phyloP scores from a whole-genome alignment of 2,113 vertebrate genomes.

The Marcusenius ussheri region DNA sequence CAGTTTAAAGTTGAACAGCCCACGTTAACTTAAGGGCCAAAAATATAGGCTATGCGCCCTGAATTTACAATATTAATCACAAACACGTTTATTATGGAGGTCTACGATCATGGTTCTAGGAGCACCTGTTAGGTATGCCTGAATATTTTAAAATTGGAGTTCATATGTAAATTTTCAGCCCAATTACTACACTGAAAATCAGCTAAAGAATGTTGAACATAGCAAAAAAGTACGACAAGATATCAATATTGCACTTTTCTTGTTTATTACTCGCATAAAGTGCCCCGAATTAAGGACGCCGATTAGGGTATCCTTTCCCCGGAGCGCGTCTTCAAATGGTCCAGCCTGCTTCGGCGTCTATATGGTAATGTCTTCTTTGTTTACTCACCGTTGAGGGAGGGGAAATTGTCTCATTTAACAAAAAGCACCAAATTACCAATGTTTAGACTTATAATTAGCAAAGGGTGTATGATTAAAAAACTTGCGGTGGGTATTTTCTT shows the following conservation, averaged over 20 bases:
- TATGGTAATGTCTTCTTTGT: slow-evolving; percentile 22
- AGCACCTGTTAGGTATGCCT: neutral
- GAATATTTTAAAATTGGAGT: neutral
- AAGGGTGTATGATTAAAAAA: slow-evolving; percentile 16
- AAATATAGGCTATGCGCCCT: neutral
- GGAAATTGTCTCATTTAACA: slow-evolving; percentile 17
- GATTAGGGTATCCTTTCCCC: neutral
- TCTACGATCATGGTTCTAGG: neutral
- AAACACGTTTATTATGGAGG: neutral
- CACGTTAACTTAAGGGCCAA: neutral
- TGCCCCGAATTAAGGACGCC: neutral
- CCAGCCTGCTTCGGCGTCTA: neutral
- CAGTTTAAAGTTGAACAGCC: neutral
- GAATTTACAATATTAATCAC: neutral
- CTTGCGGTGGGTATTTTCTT: slow-evolving; percentile 20
- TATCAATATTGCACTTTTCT: neutral
- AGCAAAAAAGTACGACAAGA: neutral
- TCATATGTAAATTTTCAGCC: neutral
- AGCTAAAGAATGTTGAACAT: neutral
- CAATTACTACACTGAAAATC: neutral
- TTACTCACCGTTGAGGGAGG: slow-evolving; percentile 1
- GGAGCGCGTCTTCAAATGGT: neutral
- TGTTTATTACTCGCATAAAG: neutral
- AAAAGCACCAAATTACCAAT: slow-evolving; percentile 20
- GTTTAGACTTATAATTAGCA: slow-evolving; percentile 26